Evolutionary conservation across 2,888 invertebrate genomes (phyloP).

Genomic region (Brenthis hecate): DNA sequence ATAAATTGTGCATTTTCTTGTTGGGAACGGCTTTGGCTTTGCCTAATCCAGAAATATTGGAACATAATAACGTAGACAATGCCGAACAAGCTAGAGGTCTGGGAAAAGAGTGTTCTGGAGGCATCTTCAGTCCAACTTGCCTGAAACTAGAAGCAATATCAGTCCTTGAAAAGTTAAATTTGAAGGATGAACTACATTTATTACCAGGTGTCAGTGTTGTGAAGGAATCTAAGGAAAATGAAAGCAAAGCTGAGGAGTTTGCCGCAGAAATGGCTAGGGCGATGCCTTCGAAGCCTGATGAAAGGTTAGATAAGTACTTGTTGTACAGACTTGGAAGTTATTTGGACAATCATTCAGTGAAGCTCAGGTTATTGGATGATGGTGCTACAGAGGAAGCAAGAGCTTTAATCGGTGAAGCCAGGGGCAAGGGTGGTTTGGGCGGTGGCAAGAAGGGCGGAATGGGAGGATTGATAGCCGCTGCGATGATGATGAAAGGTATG

Average conservation of each 20-base stretch:
- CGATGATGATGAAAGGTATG: conserved; percentile 84
- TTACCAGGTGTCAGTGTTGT: conserved; percentile 85
- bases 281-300: conserved; percentile 89
- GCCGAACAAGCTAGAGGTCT: conserved; percentile 59
- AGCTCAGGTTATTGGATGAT: conserved; percentile 86
- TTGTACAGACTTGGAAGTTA: conserved; percentile 87
- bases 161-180: conserved; percentile 66
- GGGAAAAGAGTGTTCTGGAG: conserved; percentile 67
- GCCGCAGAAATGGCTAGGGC: conserved; percentile 88
- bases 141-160: conserved; percentile 74
- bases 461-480: conserved; percentile 78
- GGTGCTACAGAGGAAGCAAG: conserved; percentile 83
- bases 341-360: conserved; percentile 87
- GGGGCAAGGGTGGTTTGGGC: conserved; percentile 73
- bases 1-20: conserved; percentile 51
- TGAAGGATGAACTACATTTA: conserved; percentile 67
- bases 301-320: conserved; percentile 88
- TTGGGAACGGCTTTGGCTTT: conserved; percentile 54
- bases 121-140: conserved; percentile 71
- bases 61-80: conserved; percentile 53
- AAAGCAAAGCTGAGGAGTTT: conserved; percentile 86
- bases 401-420: conserved; percentile 79
- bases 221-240: conserved; percentile 72
- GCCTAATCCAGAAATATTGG: conserved; percentile 64
- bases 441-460: conserved; percentile 78